Base-by-base conservation (phyloP, 2,113 vertebrate genomes). In the Anas platyrhynchos region DNA sequence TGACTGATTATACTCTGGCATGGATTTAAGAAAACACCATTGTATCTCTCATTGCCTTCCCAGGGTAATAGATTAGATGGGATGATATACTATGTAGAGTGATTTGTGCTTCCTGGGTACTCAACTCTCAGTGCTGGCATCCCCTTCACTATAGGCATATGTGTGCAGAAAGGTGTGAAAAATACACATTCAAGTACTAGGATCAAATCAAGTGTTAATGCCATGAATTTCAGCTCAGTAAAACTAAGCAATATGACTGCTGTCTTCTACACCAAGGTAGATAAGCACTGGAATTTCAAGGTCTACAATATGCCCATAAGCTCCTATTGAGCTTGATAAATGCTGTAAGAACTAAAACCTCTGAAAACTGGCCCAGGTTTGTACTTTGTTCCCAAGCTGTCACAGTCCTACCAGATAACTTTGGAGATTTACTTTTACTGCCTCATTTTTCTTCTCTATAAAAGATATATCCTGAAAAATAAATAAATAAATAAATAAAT, bases 91-190 rank as follows among this genome's bases (percentile, higher is more conserved):
- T 27, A 54, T 8, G 23, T 44, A 36, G 22, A 43, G 17, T 11
- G 25, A 62, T 52, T 44, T 66, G 38, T 73, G 4, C 21, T 71
- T 83, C 29, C 36, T 62, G 75, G 13, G 17, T 41, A 26, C 25
- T 76, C 25, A 83, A 32, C 20, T 43, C 26, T 17, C 25, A 13
- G 23, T 13, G 6, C n/a, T 74, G 62, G 12, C 16, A 87, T 34
- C 16, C 22, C 31, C 34, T 48, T 15, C 27, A 6, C 25, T 61
- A 61, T 0, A 1, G 81, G 65, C 17, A 29, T 4, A 2, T 1
- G 15, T 61, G 32, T 31, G 41, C 32, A 61, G 62, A 2, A 18
- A 55, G 36, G 13, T 65, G 44, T 48, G 20, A 14, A 46, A 54
- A 27, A 48, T 21, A 15, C 7, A 3, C 3, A 9, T 23, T 27